These are phyloP conservation scores for Apotomis turbidana DNA, from an alignment of 2,888 invertebrate species.

Conservation along the genomic window DNA sequence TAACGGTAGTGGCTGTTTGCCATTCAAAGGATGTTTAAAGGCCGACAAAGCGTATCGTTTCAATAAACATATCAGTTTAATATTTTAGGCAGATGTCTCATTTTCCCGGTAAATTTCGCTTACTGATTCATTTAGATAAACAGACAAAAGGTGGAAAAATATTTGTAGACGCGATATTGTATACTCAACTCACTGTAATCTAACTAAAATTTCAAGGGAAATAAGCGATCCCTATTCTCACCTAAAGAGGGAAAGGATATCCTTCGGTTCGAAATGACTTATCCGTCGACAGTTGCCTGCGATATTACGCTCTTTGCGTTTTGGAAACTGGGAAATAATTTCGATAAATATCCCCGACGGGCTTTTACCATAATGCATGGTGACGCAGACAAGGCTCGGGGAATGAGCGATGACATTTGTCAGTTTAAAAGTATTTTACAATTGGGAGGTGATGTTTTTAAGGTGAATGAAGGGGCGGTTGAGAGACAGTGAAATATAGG, in stretches of 20 bases:
- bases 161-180: too few species aligned
- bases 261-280: neutral
- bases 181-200: neutral
- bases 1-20: too few species aligned
- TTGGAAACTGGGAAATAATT: conserved; percentile 12
- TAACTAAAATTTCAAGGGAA: neutral
- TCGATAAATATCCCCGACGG: conserved; percentile 18
- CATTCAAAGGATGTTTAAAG: too few species aligned
- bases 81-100: too few species aligned
- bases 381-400: conserved; percentile 3
- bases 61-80: too few species aligned
- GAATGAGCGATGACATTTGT: conserved; percentile 16
- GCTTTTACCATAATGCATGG: conserved; percentile 32
- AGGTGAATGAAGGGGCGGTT: neutral
- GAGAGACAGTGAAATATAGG: neutral
- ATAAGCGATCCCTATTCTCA: neutral
- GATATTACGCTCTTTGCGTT: neutral
- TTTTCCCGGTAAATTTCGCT: too few species aligned
- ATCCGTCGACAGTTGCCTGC: neutral
- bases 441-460: conserved; percentile 7
- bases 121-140: too few species aligned
- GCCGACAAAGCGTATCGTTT: too few species aligned
- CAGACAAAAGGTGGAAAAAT: too few species aligned
- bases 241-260: neutral
- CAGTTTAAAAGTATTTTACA: conserved; percentile 9